Percentiles rank a stretch among this genome's conserved stretches.
These are phyloP conservation scores for Brachyhypopomus occidentalis DNA, from an alignment of 2,113 vertebrate genomes.

Conservation along the genomic window DNA sequence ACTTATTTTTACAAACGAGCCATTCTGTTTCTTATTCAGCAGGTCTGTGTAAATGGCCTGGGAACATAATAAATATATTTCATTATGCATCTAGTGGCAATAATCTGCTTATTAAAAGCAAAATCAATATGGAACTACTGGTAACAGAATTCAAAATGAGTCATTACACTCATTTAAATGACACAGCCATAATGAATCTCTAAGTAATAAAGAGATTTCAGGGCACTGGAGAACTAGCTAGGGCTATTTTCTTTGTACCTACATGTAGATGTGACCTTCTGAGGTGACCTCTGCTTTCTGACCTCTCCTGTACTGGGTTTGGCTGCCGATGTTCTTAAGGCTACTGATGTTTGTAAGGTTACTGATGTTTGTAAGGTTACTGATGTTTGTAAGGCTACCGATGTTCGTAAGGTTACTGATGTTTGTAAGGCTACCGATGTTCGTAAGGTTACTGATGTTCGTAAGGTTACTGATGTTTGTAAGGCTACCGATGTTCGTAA, in stretches of 20 bases:
- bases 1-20: neutral
- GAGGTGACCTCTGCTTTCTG: no score
- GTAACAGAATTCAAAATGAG: slow-evolving; percentile 18
- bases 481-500: no score
- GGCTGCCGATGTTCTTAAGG: no score
- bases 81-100: neutral
- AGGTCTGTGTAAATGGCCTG: neutral
- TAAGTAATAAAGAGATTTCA: slow-evolving; percentile 22
- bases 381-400: no score
- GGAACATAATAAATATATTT: neutral
- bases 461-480: no score
- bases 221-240: no score
- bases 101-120: slow-evolving; percentile 7
- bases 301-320: no score
- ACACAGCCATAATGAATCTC: slow-evolving; percentile 46
- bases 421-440: no score
- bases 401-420: no score
- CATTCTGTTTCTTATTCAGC: neutral
- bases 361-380: no score
- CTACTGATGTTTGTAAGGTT: no score
- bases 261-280: neutral
- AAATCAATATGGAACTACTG: neutral
- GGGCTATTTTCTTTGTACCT: neutral
- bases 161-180: slow-evolving; percentile 34
- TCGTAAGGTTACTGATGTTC: no score